Evolutionary conservation across 2,113 vertebrate genomes (phyloP).

Genomic region (Rhineura floridana): DNA sequence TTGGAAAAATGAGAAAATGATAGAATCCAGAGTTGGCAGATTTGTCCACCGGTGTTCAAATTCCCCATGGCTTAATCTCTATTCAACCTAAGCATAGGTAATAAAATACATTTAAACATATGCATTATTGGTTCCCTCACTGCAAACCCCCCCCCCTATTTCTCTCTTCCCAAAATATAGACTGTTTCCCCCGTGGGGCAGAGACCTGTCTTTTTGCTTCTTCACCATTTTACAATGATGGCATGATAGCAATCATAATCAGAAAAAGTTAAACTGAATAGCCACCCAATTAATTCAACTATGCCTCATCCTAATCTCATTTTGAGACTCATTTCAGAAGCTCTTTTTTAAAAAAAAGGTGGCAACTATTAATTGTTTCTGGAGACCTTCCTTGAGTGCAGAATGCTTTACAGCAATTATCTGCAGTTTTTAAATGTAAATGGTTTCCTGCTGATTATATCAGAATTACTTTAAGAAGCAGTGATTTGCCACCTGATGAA

Average conservation of each 20-base stretch:
- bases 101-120: not conserved
- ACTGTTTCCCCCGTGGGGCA: not conserved
- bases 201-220: not conserved
- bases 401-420: constrained; percentile 20
- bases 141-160: too few species aligned
- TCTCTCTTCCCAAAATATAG: not conserved
- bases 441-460: constrained; percentile 17
- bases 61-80: not conserved
- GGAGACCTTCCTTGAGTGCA: not conserved
- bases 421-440: constrained; percentile 1
- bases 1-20: too few species aligned
- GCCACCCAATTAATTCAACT: constrained; percentile 2
- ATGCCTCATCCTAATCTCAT: not conserved
- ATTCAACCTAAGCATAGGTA: not conserved
- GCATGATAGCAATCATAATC: not conserved
- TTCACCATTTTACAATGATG: too few species aligned
- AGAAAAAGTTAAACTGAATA: not conserved
- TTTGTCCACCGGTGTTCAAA: not conserved
- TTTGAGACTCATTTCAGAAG: not conserved
- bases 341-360: not conserved
- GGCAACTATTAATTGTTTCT: constrained; percentile 4
- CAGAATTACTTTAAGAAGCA: constrained; percentile 15
- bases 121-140: not conserved
- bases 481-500: constrained; percentile 26
- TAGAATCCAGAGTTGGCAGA: too few species aligned